Evolutionary conservation across 2,888 invertebrate genomes (phyloP), one percentile per base, ranked within the genome.

Genomic region (Criorhina ranunculi): DNA sequence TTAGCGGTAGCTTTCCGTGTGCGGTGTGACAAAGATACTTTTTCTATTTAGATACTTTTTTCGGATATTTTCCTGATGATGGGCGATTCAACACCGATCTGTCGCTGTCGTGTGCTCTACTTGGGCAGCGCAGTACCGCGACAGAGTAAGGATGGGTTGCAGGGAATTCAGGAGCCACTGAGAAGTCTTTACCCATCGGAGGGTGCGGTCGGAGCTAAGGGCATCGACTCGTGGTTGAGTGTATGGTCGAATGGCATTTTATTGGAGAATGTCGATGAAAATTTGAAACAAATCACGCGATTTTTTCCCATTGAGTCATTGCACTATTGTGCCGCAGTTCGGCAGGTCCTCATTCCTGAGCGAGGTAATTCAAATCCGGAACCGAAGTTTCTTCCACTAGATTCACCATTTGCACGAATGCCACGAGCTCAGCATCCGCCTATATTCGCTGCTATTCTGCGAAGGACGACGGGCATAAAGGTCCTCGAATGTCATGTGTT

Each of bases 401-500:
- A 99, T 91, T 98, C 98, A 79, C 98, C 98, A 57, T 98, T 98
- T 92, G 98, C 98, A 7, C 95, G 98, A 75, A 95, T 98, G 87
- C 97, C 98, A 19, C 96, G 98, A 87, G 96, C 97, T 72, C 95
- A 96, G 87, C 99, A 99, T 91, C 99, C 99, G 75, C 98, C 99
- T 31, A 94, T 99, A 85, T 98, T 99, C 92, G 98, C 99, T 46
- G 98, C 98, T 88, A 99, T 99, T 86, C 93, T 99, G 88, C 94
- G 99, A 59, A 94, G 99, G 87, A 99, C 98, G 55, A 96, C 97
- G 60, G 99, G 99, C 67, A 98, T 99, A 88, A 99, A 99, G 92
- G 98, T 98, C 73, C 94, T 99, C 86, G 99, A 99, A 93, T 99
- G 99, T 93, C 99, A 99, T 93, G 98, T 98, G 86, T 99, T 99